Evolutionary conservation across 2,888 invertebrate genomes (phyloP).

Genomic region (Glomeris marginata): DNA sequence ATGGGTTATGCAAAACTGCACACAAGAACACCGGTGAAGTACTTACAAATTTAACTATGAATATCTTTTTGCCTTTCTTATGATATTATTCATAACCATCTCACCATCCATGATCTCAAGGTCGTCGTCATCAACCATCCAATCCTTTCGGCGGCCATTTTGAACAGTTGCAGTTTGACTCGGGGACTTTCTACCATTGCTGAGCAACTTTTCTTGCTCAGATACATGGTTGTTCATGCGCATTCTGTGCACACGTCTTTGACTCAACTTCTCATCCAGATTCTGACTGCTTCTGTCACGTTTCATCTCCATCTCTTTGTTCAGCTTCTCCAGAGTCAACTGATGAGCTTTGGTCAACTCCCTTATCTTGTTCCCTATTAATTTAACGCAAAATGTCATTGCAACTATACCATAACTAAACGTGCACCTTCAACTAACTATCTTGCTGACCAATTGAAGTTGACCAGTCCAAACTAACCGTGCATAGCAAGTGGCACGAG

Average conservation of each 20-base stretch:
- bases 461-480: not conserved
- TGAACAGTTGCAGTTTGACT: too few species aligned
- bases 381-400: not conserved
- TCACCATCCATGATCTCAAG: constrained; percentile 8
- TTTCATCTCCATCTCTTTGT: constrained; percentile 28
- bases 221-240: constrained; percentile 10
- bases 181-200: not conserved
- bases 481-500: too few species aligned
- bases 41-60: too few species aligned
- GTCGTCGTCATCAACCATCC: not conserved
- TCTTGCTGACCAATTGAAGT: too few species aligned
- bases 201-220: not conserved
- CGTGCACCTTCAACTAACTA: not conserved
- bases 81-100: constrained; percentile 1
- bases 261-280: constrained; percentile 29
- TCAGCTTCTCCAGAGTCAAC: constrained; percentile 26
- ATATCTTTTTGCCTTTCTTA: not conserved
- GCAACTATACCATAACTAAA: not conserved
- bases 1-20: too few species aligned
- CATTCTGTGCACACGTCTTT: constrained; percentile 22
- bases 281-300: constrained; percentile 30
- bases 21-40: too few species aligned
- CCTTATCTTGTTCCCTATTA: constrained; percentile 23
- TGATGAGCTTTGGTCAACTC: constrained; percentile 27
- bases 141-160: not conserved